Conservation (phyloP, 2,888 invertebrate species). For the Drosophila infuscata region DNA sequence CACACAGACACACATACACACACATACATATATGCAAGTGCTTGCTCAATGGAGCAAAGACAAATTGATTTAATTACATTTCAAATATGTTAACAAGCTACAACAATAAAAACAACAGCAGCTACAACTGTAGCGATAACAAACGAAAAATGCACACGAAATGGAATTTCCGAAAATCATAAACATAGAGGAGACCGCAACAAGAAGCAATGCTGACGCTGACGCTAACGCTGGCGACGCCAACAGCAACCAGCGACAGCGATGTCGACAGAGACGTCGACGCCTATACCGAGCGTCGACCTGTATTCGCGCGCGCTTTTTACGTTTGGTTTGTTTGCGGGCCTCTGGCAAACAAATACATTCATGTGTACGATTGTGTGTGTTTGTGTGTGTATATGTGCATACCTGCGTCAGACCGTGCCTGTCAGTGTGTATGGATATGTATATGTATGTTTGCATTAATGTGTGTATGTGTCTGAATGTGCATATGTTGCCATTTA, state of each 20-base stretch:
- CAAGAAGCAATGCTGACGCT: constrained; percentile 45
- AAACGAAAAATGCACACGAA: constrained; percentile 63
- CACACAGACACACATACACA: neutral
- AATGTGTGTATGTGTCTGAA: constrained; percentile 26
- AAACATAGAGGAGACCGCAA: constrained; percentile 60
- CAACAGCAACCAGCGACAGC: neutral
- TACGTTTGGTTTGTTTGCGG: constrained; percentile 66
- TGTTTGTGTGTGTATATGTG: constrained; percentile 24
- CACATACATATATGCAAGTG: constrained; percentile 2
- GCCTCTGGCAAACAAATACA: constrained; percentile 34
- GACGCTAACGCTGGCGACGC: constrained; percentile 22
- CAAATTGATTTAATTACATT: constrained; percentile 68
- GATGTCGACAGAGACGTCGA: constrained; percentile 27
- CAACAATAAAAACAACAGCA: constrained; percentile 27
- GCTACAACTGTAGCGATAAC: constrained; percentile 45
- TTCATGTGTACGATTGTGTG: constrained; percentile 3
- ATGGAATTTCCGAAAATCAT: constrained; percentile 80
- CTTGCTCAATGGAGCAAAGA: constrained; percentile 48
- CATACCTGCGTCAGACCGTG: constrained; percentile 55
- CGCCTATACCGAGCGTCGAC: constrained; percentile 72
- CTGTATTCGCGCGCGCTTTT: constrained; percentile 81
- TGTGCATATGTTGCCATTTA: constrained; percentile 72
- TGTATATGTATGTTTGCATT: constrained; percentile 11
- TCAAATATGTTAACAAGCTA: constrained; percentile 60
- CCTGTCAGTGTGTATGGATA: constrained; percentile 14